A percentile compares a stretch with the other conserved stretches of the same genome.
Conservation (phyloP, 2,113 vertebrate species). For the Climacteris rufus region DNA sequence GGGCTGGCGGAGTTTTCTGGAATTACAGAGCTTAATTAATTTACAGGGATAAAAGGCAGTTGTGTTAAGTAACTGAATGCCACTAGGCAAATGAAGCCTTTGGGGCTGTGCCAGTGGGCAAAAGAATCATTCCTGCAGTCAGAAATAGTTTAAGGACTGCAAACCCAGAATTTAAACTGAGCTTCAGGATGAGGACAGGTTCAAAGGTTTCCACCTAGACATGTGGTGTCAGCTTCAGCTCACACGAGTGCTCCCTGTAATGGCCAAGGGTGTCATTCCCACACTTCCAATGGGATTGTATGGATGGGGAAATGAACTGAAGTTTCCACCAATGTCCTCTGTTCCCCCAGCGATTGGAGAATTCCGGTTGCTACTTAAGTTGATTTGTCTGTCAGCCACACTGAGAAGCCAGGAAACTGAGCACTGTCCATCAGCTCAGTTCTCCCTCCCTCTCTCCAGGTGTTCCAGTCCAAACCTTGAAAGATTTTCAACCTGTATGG, state of each 20-base stretch:
- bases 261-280: not conserved
- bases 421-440: not conserved
- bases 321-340: not conserved
- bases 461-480: not conserved
- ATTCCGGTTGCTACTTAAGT: not conserved
- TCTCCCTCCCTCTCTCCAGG: rapidly evolving
- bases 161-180: not conserved
- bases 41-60: not conserved
- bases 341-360: not conserved
- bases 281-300: not conserved
- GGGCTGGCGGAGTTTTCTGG: not conserved
- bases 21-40: not conserved
- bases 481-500: not conserved
- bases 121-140: not conserved
- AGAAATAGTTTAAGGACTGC: not conserved
- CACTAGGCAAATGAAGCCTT: not conserved
- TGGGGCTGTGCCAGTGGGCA: not conserved
- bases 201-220: not conserved
- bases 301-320: not conserved
- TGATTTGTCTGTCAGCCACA: not conserved
- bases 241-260: not conserved
- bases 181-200: not conserved
- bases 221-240: not conserved
- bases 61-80: not conserved
- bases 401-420: not conserved